Base-by-base conservation (phyloP, 2,113 vertebrate species). In the Cranoglanis bouderius region DNA sequence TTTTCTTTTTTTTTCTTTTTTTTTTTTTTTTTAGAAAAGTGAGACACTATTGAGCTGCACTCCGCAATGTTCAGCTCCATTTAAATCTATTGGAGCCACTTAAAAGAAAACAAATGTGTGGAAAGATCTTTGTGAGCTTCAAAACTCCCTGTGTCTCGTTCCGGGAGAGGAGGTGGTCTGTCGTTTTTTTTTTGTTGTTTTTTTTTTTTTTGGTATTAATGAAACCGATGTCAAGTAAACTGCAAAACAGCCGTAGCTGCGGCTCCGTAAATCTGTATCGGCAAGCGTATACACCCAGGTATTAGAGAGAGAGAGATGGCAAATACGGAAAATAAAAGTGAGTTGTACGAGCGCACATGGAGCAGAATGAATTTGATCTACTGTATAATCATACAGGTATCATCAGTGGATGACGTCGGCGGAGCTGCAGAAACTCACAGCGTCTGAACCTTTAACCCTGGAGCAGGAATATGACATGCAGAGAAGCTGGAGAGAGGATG, bases 381-480 rank as follows among this genome's bases (percentile, higher is more conserved):
- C 6, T 46, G 43, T 46, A 12, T 35, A 49, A 61, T 40, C 40
- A 14, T 87, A 46, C 93, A 99, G 98, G 91, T 99, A 99, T 93
- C 98, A 99, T 0, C 92, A 97, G 85, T 99, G 98, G 98, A 99
- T 99, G 98, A 94, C 96, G 90, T 98, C 96, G 0, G 94, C 96
- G 29, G 98, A 99, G 90, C 95, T 99, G 88, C 97, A 96, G 96
- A 96, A 92, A 72, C 94, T 99, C 92, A 99, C 98, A 0, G 97
- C 98, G 6, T 99, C 98, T 0, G 97, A 99, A 89, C 97, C 98
- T 0, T 94, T 99, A 90, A 98, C 95, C 72, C 95, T 99, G 93
- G 96, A 98, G 67, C 97, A 99, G 95, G 98, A 99, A 92, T 97
- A 97, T 0, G 94, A 95, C 21, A 99, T 99, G 98, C 97, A 99